A percentile compares a stretch with the other conserved stretches of the same genome.
Evolutionary conservation across 1,140 invertebrate genomes (phyloP).

Genomic region (Metopolophium dirhodum): DNA sequence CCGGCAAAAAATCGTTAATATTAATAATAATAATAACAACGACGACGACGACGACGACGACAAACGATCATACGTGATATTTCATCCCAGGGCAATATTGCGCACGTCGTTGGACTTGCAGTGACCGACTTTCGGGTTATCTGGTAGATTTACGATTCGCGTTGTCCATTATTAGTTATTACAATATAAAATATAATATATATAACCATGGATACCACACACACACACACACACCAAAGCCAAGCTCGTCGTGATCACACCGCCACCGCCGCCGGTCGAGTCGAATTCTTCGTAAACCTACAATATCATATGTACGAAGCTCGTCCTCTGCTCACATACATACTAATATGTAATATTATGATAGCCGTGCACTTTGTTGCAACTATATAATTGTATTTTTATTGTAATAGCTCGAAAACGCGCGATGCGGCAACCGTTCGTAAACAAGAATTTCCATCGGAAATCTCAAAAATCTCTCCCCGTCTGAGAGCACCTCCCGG

Average conservation of each 20-base stretch:
- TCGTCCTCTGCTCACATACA: background rate
- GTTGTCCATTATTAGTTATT: background rate
- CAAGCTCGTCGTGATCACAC: background rate
- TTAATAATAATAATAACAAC: background rate
- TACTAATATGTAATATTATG: background rate
- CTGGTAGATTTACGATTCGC: background rate
- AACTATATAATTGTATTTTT: too few relatives aligned
- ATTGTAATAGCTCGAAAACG: too few relatives aligned
- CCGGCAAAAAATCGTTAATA: background rate
- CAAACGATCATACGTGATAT: background rate
- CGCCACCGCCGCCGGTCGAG: background rate
- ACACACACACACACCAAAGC: background rate
- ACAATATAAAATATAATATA: background rate
- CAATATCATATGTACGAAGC: background rate
- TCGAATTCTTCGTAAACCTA: background rate
- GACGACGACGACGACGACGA: too few relatives aligned
- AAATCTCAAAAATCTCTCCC: too few relatives aligned
- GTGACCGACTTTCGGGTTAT: background rate
- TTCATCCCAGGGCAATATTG: background rate
- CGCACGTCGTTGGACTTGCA: background rate
- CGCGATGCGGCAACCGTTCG: too few relatives aligned
- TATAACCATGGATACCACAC: background rate
- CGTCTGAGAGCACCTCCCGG: too few relatives aligned
- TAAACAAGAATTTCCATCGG: too few relatives aligned
- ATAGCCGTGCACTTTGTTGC: too few relatives aligned